These are phyloP conservation scores for Pipistrellus kuhlii DNA, from an alignment of 2,797 vertebrate genomes.

Conservation along the genomic window DNA sequence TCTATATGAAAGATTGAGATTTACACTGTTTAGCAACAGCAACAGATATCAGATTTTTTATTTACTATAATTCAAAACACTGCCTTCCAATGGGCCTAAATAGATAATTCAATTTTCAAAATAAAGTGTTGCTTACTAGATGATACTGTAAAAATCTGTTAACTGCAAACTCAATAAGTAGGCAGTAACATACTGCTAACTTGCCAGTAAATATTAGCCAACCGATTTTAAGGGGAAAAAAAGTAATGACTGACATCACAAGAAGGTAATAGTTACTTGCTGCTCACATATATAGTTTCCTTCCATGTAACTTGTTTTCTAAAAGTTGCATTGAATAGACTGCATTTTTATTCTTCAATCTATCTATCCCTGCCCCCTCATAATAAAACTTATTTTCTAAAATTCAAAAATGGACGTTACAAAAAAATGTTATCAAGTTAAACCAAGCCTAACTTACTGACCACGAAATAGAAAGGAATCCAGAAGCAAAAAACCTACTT, in stretches of 20 bases:
- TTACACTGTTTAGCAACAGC: conserved; percentile 14
- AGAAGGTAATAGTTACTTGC: neutral
- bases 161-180: conserved; percentile 30
- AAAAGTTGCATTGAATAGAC: conserved; percentile 30
- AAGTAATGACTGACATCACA: neutral
- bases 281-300: neutral
- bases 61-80: neutral
- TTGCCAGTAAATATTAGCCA: neutral
- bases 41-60: neutral
- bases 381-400: conserved; percentile 30
- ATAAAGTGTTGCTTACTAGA: neutral
- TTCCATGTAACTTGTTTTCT: conserved; percentile 11
- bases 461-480: conserved; percentile 14
- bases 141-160: conserved; percentile 38
- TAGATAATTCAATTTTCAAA: conserved; percentile 21
- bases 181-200: neutral
- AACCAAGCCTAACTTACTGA: conserved; percentile 19
- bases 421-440: neutral
- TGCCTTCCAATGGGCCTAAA: conserved; percentile 24
- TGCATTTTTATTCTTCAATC: conserved; percentile 38
- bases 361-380: neutral
- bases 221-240: neutral
- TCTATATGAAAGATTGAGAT: conserved; percentile 1
- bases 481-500: conserved; percentile 45
- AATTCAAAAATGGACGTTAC: conserved; percentile 49